A percentile compares a stretch with the other conserved stretches of the same genome.
Conservation (phyloP, 2,797 vertebrate genomes). For the Danio aesculapii region DNA sequence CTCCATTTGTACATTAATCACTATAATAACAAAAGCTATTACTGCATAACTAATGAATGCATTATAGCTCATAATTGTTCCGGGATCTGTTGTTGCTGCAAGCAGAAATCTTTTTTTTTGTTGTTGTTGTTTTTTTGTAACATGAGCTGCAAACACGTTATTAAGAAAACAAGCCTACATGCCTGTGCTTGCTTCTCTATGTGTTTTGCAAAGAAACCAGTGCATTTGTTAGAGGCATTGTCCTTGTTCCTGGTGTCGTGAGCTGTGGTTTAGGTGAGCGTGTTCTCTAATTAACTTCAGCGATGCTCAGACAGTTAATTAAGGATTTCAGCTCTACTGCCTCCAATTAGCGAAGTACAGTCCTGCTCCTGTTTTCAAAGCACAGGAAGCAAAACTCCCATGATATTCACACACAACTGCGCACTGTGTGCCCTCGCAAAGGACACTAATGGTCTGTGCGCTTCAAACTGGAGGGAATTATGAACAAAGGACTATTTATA, state of each 20-base stretch:
- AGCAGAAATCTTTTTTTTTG: neutral
- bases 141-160: conserved; percentile 1
- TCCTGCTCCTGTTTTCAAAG: conserved; percentile 72
- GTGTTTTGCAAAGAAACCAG: conserved; percentile 16
- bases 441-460: conserved; percentile 39
- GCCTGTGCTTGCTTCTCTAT: conserved; percentile 10
- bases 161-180: conserved; percentile 21
- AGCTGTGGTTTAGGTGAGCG: conserved; percentile 79
- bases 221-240: conserved; percentile 10
- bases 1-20: neutral
- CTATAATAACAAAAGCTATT: neutral
- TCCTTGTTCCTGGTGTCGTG: conserved; percentile 63
- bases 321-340: conserved; percentile 86
- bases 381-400: conserved; percentile 72
- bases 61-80: conserved; percentile 19
- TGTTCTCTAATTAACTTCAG: conserved; percentile 88
- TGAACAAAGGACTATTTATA: neutral
- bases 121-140: conserved; percentile 26
- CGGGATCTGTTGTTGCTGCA: neutral
- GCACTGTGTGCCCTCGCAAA: conserved; percentile 65
- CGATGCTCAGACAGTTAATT: conserved; percentile 85
- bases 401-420: conserved; percentile 67
- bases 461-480: conserved; percentile 2
- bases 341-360: conserved; percentile 84
- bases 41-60: conserved; percentile 1